Base-by-base conservation (phyloP, 2,797 vertebrate species). In the Pseudotriccus pelzelni region DNA sequence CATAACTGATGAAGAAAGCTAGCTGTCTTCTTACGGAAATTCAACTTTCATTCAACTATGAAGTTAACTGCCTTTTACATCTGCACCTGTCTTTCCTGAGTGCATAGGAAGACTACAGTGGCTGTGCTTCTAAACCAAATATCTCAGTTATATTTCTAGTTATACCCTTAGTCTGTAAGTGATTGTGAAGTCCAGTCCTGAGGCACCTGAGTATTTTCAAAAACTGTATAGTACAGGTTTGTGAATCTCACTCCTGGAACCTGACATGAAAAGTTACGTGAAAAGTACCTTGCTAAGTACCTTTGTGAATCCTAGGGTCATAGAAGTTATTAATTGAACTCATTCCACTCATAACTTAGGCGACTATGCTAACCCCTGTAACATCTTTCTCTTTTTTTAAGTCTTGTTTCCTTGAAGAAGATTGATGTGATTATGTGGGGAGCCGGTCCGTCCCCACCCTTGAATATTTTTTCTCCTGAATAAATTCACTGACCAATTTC, bases 171-270 rank as follows among this genome's bases (percentile, higher is more conserved):
- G 13, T 34, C 18, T 32, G 10, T 25, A 81, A 81, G 32, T 63
- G 60, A 67, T 53, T 36, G 14, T 34, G 15, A 67, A 83, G 60
- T 56, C 56, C 49, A 53, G 49, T 67, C 32, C 60, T 67, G 62
- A 66, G 46, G 30, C 49, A 64, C 20, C 9, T 39, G 49, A 24
- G 24, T 37, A 36, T 77, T 82, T 83, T 70, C 63, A 82, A 28
- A 82, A 69, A 23, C 27, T 56, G 5, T 36, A 12, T 4, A 66
- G 9, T 11, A 8, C 24, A 41, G 21, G 13, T 56, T 74, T 83
- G 44, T 85, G 60, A 80, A 91, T 79, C 67, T 83, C 37, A 50
- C 32, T 77, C 18, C 60, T 83, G 37, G 36, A 93, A 87, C 19
- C 6, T 43, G 32, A 70, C 30, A 74, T 36, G 24, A 46, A 78